phyloP scores from a whole-genome alignment of 37 sponge, comb jelly and placozoan species.

The Crambe crambe region DNA sequence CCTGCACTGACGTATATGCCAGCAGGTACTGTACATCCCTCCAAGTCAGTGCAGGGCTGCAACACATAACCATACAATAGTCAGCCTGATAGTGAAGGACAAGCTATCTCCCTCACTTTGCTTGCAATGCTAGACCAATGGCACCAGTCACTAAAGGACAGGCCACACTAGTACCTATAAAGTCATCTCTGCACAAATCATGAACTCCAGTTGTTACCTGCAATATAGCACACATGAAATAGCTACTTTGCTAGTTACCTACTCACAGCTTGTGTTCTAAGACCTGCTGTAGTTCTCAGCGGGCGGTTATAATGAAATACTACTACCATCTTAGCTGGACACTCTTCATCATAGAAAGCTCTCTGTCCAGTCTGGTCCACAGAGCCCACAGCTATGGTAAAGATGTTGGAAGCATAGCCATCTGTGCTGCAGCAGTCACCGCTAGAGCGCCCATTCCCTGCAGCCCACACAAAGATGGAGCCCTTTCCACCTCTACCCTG shows the following conservation, averaged over 20 bases:
- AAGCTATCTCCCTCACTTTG: no score
- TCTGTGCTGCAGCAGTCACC: conserved; percentile 88
- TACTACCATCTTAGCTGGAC: conserved; percentile 81
- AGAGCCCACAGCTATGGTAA: conserved; percentile 88
- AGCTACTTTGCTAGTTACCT: no score
- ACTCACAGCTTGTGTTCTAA: conserved; percentile 61
- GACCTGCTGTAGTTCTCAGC: neutral
- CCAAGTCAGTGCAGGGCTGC: conserved; percentile 71
- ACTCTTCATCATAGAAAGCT: conserved; percentile 91
- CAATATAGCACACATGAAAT: neutral
- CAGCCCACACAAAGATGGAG: conserved; percentile 93
- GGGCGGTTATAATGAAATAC: conserved; percentile 51
- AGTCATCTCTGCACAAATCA: no score
- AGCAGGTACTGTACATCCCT: conserved; percentile 93
- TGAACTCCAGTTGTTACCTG: neutral
- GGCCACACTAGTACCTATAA: no score
- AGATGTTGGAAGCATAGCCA: conserved; percentile 89
- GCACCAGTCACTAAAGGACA: no score
- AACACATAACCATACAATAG: no score
- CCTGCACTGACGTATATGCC: conserved; percentile 37
- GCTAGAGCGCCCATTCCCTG: conserved; percentile 89
- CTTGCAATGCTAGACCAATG: no score
- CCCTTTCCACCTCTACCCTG: conserved; percentile 88
- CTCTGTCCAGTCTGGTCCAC: conserved; percentile 56
- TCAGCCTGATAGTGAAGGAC: no score